Base-by-base conservation (phyloP, 1,140 invertebrate species). In the Drosophila pectinifera region DNA sequence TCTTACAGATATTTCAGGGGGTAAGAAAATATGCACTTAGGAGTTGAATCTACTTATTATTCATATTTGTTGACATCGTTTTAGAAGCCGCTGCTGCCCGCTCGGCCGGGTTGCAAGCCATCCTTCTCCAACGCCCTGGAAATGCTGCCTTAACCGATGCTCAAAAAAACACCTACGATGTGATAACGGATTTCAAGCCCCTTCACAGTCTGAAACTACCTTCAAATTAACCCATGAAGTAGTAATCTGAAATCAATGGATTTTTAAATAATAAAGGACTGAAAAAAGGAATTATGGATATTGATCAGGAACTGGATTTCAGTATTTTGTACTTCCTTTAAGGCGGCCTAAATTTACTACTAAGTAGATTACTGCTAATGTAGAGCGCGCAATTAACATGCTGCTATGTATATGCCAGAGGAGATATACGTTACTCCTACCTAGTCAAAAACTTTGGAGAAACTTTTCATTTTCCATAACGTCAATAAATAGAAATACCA, bases 1-100 rank as follows among this genome's bases (percentile, higher is more conserved):
- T 90, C 93, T 98, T 0, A 98, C 97, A 39, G 97, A 98, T 93
- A 93, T 96, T 90, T 93, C 95, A 11, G 95, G 95, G 94, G 97
- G 97, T 97, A 90, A 89, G 80, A 4, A 3, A 7, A n/a, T 20
- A 4, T 26, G 0, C 4, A 16, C 5, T 4, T 8, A 2, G 5
- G 3, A 11, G 5, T 3, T n/a, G 5, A 36, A 42, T 22, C 24
- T 1, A 11, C 8, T 11, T 10, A 43, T 51, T 26, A 6, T 20
- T 4, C 0, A 34, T 45, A 7, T 36, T 10, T 53, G 20, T 11
- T 5, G 42, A 8, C 1, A 11, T 0, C 38, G 24, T 69, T 93
- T 55, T 91, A 97, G 97, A 98, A 93, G 97, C 95, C 0, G 93
- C 94, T 89, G 97, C 97, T 78, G 97, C 97, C 4, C 93, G 93